phyloP scores from a whole-genome alignment of 2,888 invertebrate species.

The Rapana venosa region DNA sequence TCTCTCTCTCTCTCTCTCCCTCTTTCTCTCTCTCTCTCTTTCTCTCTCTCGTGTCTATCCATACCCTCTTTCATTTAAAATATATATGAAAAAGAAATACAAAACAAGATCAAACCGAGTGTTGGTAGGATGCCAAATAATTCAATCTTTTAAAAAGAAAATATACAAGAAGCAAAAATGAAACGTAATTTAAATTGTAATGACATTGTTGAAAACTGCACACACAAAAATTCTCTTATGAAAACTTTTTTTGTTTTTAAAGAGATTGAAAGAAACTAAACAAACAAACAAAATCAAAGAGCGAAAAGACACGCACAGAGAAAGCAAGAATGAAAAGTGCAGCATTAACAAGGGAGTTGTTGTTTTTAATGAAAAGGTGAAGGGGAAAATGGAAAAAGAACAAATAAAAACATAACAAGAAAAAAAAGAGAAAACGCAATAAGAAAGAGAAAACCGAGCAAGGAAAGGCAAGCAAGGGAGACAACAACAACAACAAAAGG shows the following conservation, averaged over 20 bases:
- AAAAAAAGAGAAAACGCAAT: background rate
- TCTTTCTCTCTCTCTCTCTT: background rate
- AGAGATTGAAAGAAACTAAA: background rate
- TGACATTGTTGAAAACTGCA: too few relatives aligned
- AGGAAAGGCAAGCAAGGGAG: background rate
- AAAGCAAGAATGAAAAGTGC: background rate
- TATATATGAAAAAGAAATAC: too few relatives aligned
- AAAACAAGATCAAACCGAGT: too few relatives aligned
- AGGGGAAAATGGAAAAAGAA: background rate
- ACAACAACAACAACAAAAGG: background rate
- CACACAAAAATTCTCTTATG: too few relatives aligned
- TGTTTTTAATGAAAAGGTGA: background rate
- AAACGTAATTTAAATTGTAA: too few relatives aligned
- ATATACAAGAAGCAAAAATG: too few relatives aligned
- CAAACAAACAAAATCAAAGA: background rate
- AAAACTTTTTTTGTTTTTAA: background rate
- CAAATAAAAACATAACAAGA: background rate
- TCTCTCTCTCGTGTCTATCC: background rate
- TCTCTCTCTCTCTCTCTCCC: background rate
- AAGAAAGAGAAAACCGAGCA: background rate
- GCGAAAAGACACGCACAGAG: background rate
- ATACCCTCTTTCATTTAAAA: background rate
- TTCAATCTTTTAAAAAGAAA: too few relatives aligned
- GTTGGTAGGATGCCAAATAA: too few relatives aligned
- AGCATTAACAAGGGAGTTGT: background rate